phyloP scores from a whole-genome alignment of 1,140 invertebrate species.

The Macrocentrus cingulum region DNA sequence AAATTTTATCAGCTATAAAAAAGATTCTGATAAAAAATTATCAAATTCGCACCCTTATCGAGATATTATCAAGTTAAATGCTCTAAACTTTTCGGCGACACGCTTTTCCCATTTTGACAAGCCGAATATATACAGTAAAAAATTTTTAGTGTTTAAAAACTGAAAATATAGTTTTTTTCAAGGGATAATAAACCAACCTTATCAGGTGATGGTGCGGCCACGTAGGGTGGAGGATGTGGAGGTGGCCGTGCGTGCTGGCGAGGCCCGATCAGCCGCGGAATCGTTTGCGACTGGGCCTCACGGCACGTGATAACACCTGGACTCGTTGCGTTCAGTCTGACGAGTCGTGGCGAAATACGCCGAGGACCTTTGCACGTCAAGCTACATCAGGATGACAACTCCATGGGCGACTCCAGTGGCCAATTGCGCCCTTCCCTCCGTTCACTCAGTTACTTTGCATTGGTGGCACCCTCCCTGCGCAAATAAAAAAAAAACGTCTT shows the following conservation, averaged over 20 bases:
- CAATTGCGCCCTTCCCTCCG: slow-evolving; percentile 13
- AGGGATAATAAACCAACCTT: slow-evolving; percentile 37
- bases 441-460: background rate
- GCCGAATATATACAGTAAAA: no score
- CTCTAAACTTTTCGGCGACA: no score
- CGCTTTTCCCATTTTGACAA: no score
- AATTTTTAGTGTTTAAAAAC: no score
- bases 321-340: slow-evolving; percentile 39
- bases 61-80: no score
- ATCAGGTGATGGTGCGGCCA: slow-evolving; percentile 53
- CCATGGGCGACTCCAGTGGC: slow-evolving; percentile 36
- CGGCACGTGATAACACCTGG: slow-evolving; percentile 33
- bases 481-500: slow-evolving; percentile 2
- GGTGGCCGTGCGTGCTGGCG: slow-evolving; percentile 35
- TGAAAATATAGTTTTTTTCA: no score
- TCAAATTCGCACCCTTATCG: no score
- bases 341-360: slow-evolving; percentile 34
- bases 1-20: no score
- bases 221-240: slow-evolving; percentile 51
- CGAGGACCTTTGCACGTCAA: slow-evolving; percentile 31
- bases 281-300: slow-evolving; percentile 23
- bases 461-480: background rate
- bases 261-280: slow-evolving; percentile 26
- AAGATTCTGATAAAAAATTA: no score
- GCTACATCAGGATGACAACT: slow-evolving; percentile 41